Evolutionary conservation across 2,888 invertebrate species (phyloP), one percentile per base, ranked within the genome.

Genomic region (Phania funesta): DNA sequence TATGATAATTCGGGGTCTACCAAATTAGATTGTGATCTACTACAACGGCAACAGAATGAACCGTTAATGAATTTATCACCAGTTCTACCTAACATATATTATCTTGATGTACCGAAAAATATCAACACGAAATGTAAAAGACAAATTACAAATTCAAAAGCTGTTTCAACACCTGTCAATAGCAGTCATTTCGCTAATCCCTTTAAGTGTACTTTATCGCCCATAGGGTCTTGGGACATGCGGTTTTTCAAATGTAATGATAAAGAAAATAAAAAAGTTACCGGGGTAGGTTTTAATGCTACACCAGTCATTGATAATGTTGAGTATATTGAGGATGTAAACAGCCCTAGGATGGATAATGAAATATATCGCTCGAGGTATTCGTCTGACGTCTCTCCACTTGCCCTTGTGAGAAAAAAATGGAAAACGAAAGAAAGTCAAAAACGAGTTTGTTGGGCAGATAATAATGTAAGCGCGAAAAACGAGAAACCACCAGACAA

Each of bases 121-220:
- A n/a, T 1, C 1, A 26, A 64, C 0, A 4, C 7, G 2, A 64
- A 56, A 32, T 7, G 18, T 3, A 29, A 48, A 6, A 32, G 71
- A 13, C 16, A 22, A 9, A 3, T 35, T 29, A 41, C 41, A 20
- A 38, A 29, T n/a, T 32, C 24, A 3, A 20, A 52, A 38, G 35
- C 83, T 0, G 86, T 88, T 26, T 90, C 90, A 13, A 90, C 90
- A 5, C 90, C 90, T 1, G 78, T 85, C 7, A 62, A 85, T 86
- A 7, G 75, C 77, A 16, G 24, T 22, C 0, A 83, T 81, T 11
- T 64, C 3, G 13, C 41, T 4, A 76, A 87, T 16, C 86, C 88
- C 0, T 90, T 90, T 22, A 83, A 87, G 54, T 90, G 90, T 64
- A 83, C 86, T 0, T 64, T 90, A 3, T 90, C 90, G 3, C 90